Evolutionary conservation across 2,113 vertebrate genomes (phyloP).

Genomic region (Lethenteron camtschaticum): DNA sequence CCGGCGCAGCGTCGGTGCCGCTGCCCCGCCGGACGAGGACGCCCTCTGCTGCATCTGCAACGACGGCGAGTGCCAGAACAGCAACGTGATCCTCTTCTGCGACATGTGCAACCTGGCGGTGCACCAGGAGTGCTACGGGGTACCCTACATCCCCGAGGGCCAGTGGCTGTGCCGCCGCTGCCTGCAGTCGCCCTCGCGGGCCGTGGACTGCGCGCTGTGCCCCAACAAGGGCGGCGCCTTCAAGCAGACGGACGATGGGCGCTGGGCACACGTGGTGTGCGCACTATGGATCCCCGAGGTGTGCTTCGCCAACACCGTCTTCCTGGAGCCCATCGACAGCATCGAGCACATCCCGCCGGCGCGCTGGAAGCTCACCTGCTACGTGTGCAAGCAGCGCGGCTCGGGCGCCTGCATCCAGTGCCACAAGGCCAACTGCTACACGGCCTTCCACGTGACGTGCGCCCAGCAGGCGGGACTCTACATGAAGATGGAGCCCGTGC

Average conservation of each 20-base stretch:
- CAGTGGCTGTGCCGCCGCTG: slow-evolving; percentile 1
- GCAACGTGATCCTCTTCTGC: slow-evolving; percentile 5
- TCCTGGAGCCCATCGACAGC: slow-evolving; percentile 5
- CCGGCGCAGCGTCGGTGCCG: slow-evolving; percentile 22
- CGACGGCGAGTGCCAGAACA: slow-evolving; percentile 4
- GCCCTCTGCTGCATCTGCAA: slow-evolving; percentile 5
- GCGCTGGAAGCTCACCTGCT: slow-evolving; percentile 2
- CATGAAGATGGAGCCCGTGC: slow-evolving; percentile 6
- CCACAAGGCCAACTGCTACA: slow-evolving; percentile 5
- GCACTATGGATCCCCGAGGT: neutral
- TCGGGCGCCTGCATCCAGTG: slow-evolving; percentile 6
- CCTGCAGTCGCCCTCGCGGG: slow-evolving; percentile 4
- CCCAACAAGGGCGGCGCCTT: slow-evolving; percentile 3
- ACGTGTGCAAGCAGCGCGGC: slow-evolving; percentile 4
- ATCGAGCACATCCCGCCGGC: slow-evolving; percentile 3
- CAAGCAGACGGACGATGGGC: slow-evolving; percentile 1
- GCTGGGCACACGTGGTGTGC: slow-evolving; percentile 3
- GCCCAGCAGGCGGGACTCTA: slow-evolving; percentile 2
- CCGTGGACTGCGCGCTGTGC: slow-evolving; percentile 5
- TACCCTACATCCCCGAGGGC: neutral
- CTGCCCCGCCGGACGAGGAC: slow-evolving; percentile 23
- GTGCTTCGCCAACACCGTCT: slow-evolving; percentile 5
- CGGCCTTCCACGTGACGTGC: neutral
- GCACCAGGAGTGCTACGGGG: slow-evolving; percentile 3
- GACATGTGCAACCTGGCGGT: slow-evolving; percentile 5